Evolutionary conservation across 2,113 vertebrate genomes (phyloP), one percentile per base, ranked within the genome.

Genomic region (Crypturellus undulatus): DNA sequence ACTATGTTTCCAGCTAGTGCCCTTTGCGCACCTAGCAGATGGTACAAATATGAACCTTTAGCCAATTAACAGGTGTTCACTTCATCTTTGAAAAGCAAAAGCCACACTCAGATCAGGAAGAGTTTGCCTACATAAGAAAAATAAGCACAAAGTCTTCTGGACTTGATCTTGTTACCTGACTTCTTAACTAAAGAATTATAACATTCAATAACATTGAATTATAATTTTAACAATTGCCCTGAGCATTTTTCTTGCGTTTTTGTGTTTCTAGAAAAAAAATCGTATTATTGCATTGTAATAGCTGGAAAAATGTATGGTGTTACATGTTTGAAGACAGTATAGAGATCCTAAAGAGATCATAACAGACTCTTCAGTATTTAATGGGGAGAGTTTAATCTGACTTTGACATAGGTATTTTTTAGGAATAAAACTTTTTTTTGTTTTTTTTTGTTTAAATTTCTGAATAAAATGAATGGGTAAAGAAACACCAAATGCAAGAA

Each of bases 41-140:
- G n/a, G 47, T 8, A 52, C 49, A 54, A 51, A n/a, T 47, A 49
- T n/a, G 34, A 69, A 69, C 40, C 32, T 88, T 62, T 75, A 83
- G 72, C 47, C 75, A 90, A 93, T 78, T 90, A 92, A 76, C 40
- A 81, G 70, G 58, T 88, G 47, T 36, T 86, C 84, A 86, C 51
- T 62, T 78, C 71, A 80, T 84, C 85, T 88, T 73, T 93, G 49
- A 79, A 90, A 43, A 65, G 52, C 60, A 90, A 73, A 93, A 94
- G 65, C 79, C 62, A 71, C 62, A 71, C 36, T 78, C 25, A 77
- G 2, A 40, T 93, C 56, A 69, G 34, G 47, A 76, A 65, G 49
- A 86, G 32, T 6, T 54, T 52, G 47, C 34, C n/a, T 52, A 52
- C 70, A 25, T 62, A 70, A 88, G 85, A 93, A 30, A 59, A 88